Percentiles rank a stretch among this genome's conserved stretches.
phyloP scores from a whole-genome alignment of 2,113 vertebrate species.

The Elephas maximus region DNA sequence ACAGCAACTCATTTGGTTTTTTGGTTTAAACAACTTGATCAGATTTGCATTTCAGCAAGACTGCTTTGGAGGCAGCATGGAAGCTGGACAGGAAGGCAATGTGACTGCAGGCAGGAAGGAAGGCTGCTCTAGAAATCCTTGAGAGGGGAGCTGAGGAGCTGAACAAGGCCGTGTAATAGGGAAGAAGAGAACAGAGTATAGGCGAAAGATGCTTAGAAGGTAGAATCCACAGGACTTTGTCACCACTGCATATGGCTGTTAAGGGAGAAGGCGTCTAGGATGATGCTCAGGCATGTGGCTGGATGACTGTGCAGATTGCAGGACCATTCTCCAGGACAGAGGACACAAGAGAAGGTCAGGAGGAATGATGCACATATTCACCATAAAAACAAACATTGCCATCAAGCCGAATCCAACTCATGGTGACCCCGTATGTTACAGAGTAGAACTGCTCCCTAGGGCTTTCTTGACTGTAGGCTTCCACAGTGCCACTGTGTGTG shows the following conservation, averaged over 20 bases:
- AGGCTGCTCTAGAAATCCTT: neutral
- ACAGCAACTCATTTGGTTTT: neutral
- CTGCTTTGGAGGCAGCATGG: neutral
- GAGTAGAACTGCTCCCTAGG: neutral
- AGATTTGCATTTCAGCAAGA: neutral
- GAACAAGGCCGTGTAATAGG: neutral
- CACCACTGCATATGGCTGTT: neutral
- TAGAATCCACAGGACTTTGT: fast-evolving
- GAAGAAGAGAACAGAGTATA: no score
- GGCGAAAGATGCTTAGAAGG: neutral
- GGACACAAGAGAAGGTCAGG: neutral
- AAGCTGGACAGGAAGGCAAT: no score
- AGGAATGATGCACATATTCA: neutral
- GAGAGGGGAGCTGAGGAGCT: fast-evolving
- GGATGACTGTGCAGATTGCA: no score
- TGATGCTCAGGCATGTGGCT: fast-evolving
- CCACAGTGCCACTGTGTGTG: neutral
- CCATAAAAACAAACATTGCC: neutral
- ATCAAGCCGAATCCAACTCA: neutral
- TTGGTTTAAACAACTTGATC: neutral
- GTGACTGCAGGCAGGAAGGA: neutral
- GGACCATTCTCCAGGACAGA: neutral
- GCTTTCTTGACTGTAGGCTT: neutral
- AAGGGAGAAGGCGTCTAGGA: neutral
- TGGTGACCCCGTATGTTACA: neutral